Evolutionary conservation across 1,140 invertebrate genomes (phyloP), one percentile per base, ranked within the genome.

Genomic region (Apis laboriosa): DNA sequence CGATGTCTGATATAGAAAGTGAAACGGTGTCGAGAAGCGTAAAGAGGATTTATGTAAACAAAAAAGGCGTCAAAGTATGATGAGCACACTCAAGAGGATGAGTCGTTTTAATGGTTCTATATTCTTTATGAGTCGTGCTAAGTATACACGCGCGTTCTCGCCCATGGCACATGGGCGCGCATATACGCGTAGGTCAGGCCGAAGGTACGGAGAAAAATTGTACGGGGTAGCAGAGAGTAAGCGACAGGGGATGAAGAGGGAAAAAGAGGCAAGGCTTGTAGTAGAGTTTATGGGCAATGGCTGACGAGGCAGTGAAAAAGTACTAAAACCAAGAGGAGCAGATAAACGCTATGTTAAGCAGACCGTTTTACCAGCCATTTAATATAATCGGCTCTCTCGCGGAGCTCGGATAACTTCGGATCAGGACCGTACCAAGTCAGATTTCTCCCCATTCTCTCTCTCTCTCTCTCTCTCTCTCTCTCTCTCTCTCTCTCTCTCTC

Each of bases 301-400:
- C 92, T 94, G 92, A 94, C 92, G 93, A 93, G 93, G 93, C 92
- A 92, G 93, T 94, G 92, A 94, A 93, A 94, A 94, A 94, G 93
- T 93, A 94, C 87, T 94, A 94, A 93, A 94, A 93, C 91, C 90
- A 89, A 93, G 92, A 93, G 91, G 92, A 94, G 92, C 92, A 92
- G 93, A 93, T 93, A 93, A 93, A 93, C 92, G 93, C 90, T 93
- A 94, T 93, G 93, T 93, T 93, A 93, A 94, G 92, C 92, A 93
- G 93, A 93, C 92, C 92, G 91, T 94, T 93, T 94, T 93, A 93
- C 92, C 93, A 92, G 90, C 89, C 92, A 92, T 93, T 94, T 94
- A 93, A 93, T 94, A 94, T 94, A 94, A 94, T 94, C 93, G 93
- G 92, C 90, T 89, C 88, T 88, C 90, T 91, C 84, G 79, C 72